These are phyloP conservation scores for Harpagus bidentatus DNA, from an alignment of 2,113 vertebrate species.

Conservation along the genomic window DNA sequence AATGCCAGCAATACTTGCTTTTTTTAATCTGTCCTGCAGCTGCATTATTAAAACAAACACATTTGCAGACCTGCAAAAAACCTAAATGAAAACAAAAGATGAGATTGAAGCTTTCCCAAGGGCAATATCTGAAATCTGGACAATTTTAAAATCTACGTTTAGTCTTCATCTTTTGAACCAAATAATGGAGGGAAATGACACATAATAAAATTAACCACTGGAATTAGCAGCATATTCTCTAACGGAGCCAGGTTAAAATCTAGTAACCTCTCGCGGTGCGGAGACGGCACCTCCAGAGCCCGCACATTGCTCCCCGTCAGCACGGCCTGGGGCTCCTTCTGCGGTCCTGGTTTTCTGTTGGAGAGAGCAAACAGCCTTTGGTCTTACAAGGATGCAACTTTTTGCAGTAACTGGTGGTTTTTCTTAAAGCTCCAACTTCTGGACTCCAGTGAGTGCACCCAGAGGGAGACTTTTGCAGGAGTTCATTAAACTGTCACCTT, in stretches of 20 bases:
- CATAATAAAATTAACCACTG: constrained; percentile 44
- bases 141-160: constrained; percentile 19
- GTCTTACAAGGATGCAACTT: not conserved
- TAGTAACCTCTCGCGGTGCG: not conserved
- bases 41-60: constrained; percentile 64
- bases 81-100: constrained; percentile 48
- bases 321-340: not conserved
- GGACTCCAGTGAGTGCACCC: not conserved
- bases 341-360: not conserved
- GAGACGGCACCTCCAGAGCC: not conserved
- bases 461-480: not conserved
- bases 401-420: not conserved
- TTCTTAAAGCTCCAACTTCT: not conserved
- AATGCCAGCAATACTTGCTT: constrained; percentile 16
- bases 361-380: not conserved
- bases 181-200: constrained; percentile 41
- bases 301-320: rapidly evolving
- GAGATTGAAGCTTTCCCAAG: constrained; percentile 41
- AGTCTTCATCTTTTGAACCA: constrained; percentile 58
- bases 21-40: constrained; percentile 57
- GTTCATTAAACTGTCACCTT: not conserved
- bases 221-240: constrained; percentile 27
- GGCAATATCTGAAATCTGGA: constrained; percentile 15
- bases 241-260: not conserved
- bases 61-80: constrained; percentile 60